These are phyloP conservation scores for Chrysolina americana DNA, from an alignment of 2,888 invertebrate species.

Conservation along the genomic window DNA sequence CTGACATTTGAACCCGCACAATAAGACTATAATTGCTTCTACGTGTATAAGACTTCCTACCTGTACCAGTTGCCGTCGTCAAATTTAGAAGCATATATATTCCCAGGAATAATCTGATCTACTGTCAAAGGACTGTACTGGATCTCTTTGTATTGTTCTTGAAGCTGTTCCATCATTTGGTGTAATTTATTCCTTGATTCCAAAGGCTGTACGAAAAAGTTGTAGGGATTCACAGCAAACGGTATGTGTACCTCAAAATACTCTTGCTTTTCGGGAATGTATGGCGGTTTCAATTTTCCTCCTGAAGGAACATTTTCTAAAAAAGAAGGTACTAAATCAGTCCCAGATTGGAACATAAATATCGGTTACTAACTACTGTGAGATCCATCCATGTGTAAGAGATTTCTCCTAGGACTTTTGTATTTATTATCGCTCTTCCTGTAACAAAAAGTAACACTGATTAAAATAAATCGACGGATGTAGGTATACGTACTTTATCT, in stretches of 20 bases:
- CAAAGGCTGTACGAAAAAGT: slow-evolving; percentile 77
- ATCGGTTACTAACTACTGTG: slow-evolving; percentile 48
- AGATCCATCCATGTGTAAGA: slow-evolving; percentile 51
- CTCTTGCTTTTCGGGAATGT: slow-evolving; percentile 70
- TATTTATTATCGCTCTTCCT: slow-evolving; percentile 47
- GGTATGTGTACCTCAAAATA: slow-evolving; percentile 82
- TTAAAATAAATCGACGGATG: slow-evolving; percentile 2
- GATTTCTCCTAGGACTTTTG: slow-evolving; percentile 49
- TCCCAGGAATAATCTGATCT: slow-evolving; percentile 70
- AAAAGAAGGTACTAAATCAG: slow-evolving; percentile 14
- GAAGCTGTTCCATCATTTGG: slow-evolving; percentile 78
- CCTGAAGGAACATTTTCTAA: slow-evolving; percentile 64
- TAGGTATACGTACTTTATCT: slow-evolving; percentile 54
- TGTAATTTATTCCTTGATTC: slow-evolving; percentile 69
- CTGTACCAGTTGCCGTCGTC: slow-evolving; percentile 82
- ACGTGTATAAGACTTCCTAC: slow-evolving; percentile 66
- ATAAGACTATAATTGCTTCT: too few species aligned
- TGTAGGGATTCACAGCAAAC: slow-evolving; percentile 84
- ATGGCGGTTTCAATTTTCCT: slow-evolving; percentile 66
- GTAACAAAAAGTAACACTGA: slow-evolving; percentile 28
- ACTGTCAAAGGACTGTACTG: slow-evolving; percentile 69
- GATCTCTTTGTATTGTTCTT: slow-evolving; percentile 74
- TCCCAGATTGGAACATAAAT: background rate
- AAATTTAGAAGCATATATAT: slow-evolving; percentile 80
- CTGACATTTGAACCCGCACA: too few species aligned